Evolutionary conservation across 2,888 invertebrate genomes (phyloP).

Genomic region (Tenthredo mesomela): DNA sequence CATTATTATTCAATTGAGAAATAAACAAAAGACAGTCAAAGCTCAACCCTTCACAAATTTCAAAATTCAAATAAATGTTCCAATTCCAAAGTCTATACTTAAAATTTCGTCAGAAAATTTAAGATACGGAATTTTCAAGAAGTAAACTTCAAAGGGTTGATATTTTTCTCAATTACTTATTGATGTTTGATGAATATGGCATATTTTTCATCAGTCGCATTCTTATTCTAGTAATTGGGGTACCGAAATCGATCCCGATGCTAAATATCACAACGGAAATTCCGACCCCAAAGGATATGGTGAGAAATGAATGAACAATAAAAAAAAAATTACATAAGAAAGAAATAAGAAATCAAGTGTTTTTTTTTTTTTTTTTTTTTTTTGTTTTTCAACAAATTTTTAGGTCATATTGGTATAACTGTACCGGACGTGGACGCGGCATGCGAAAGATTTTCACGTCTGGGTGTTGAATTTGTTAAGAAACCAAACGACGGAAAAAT

Average conservation of each 20-base stretch:
- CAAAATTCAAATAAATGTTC: background rate
- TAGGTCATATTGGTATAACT: constrained; percentile 93
- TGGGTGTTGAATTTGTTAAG: constrained; percentile 94
- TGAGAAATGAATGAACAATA: constrained; percentile 68
- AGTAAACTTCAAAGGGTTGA: too few species aligned
- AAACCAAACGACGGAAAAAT: constrained; percentile 94
- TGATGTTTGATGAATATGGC: background rate
- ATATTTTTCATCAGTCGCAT: background rate
- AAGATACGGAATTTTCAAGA: too few species aligned
- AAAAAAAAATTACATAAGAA: too few species aligned
- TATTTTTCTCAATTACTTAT: background rate
- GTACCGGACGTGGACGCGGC: constrained; percentile 94
- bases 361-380: too few species aligned
- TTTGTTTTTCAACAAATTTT: background rate
- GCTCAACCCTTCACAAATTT: background rate
- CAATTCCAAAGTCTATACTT: too few species aligned
- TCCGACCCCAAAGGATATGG: constrained; percentile 93
- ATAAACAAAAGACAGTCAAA: background rate
- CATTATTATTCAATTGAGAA: background rate
- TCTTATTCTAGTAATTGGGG: constrained; percentile 93
- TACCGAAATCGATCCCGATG: constrained; percentile 89
- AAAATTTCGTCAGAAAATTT: background rate
- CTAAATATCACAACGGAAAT: constrained; percentile 94
- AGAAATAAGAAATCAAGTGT: too few species aligned
- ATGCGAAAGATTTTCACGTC: constrained; percentile 91